These are phyloP conservation scores for Blastobasis lacticolella DNA, from an alignment of 2,888 invertebrate genomes.

Conservation along the genomic window DNA sequence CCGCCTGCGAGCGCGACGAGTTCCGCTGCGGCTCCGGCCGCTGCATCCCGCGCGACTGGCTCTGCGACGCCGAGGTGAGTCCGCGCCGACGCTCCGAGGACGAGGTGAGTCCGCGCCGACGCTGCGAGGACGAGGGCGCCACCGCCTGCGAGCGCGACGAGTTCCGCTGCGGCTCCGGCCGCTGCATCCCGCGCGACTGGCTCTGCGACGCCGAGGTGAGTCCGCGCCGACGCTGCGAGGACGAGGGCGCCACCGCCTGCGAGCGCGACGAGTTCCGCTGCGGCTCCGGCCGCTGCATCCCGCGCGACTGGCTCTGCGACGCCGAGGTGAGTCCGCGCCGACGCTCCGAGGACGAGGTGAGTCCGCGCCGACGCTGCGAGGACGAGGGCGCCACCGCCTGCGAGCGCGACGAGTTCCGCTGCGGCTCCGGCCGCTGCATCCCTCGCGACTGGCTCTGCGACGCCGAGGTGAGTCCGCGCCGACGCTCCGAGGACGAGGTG, in stretches of 20 bases:
- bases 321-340: slow-evolving; percentile 35
- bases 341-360: no score
- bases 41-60: slow-evolving; percentile 84
- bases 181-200: slow-evolving; percentile 85
- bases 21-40: slow-evolving; percentile 79
- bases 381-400: slow-evolving; percentile 74
- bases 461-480: slow-evolving; percentile 37
- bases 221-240: slow-evolving; percentile 76
- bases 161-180: slow-evolving; percentile 78
- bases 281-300: slow-evolving; percentile 83
- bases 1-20: slow-evolving; percentile 70
- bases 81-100: no score
- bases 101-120: slow-evolving; percentile 78
- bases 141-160: slow-evolving; percentile 72
- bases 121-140: slow-evolving; percentile 69
- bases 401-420: slow-evolving; percentile 64
- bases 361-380: slow-evolving; percentile 79
- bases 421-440: slow-evolving; percentile 84
- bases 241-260: slow-evolving; percentile 74
- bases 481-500: no score
- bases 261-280: slow-evolving; percentile 69
- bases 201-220: slow-evolving; percentile 77
- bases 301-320: slow-evolving; percentile 84
- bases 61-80: slow-evolving; percentile 77
- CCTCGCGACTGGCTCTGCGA: slow-evolving; percentile 86